Conservation (phyloP, 2,888 invertebrate genomes). For the Danaus chrysippus region DNA sequence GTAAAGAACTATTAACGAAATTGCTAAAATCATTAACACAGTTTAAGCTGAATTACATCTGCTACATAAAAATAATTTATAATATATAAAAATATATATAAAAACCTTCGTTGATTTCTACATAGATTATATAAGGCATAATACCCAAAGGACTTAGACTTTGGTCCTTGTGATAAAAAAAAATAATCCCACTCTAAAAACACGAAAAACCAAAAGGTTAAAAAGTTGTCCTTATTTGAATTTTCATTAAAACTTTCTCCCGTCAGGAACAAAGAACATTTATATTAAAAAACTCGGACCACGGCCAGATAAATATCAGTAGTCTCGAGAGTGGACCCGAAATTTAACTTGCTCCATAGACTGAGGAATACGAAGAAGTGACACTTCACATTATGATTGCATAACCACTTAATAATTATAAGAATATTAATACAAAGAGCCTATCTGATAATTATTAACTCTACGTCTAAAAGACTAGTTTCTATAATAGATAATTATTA, state of each 20-base stretch:
- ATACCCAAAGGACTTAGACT: slow-evolving; percentile 30
- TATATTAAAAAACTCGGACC: slow-evolving; percentile 78
- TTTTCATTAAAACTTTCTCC: slow-evolving; percentile 75
- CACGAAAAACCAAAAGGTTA: slow-evolving; percentile 65
- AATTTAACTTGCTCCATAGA: slow-evolving; percentile 67
- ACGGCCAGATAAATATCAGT: slow-evolving; percentile 78
- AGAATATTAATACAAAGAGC: background rate
- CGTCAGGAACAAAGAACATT: slow-evolving; percentile 79
- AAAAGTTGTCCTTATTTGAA: slow-evolving; percentile 75
- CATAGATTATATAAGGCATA: slow-evolving; percentile 18
- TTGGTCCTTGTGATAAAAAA: slow-evolving; percentile 60
- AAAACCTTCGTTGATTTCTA: background rate
- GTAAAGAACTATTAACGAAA: too few species aligned
- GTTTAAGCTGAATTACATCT: too few species aligned
- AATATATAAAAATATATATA: background rate
- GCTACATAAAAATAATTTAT: background rate
- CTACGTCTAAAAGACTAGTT: too few species aligned
- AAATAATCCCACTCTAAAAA: slow-evolving; percentile 58
- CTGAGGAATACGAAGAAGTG: slow-evolving; percentile 41
- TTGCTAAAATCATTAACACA: too few species aligned
- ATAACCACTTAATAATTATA: slow-evolving; percentile 1
- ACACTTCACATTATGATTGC: slow-evolving; percentile 18
- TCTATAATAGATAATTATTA: too few species aligned
- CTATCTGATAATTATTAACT: background rate
- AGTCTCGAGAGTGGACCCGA: slow-evolving; percentile 74